Evolutionary conservation across 2,113 vertebrate genomes (phyloP), one percentile per base, ranked within the genome.

Genomic region (Centropus unirufus): DNA sequence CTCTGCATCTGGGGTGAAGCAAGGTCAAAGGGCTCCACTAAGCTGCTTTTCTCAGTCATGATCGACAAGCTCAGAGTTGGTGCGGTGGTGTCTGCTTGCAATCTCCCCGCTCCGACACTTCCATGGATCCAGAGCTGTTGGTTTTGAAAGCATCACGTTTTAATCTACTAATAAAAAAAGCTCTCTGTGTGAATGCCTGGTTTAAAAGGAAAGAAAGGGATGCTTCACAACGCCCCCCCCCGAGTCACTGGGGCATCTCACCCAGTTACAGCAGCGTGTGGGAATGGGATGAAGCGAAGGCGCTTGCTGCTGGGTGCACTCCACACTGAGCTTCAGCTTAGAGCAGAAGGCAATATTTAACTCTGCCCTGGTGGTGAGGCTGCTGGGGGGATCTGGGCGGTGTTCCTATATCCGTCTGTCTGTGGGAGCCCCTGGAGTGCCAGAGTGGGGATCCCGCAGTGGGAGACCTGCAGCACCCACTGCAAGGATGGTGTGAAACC

Each of bases 161-260:
- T 84, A 73, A 63, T 73, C 15, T 39, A 62, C 86, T 90, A 49
- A 80, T 81, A 27, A 63, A 21, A 3, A 19, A 42, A 23, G 68
- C 84, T 67, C 0, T 32, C 24, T n/a, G 57, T 64, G 62, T 39
- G 51, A 39, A 27, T n/a, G 64, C 26, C 61, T 59, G 87, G 26
- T 42, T 20, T 6, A 5, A 1, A 11, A 3, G 51, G 51, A 5
- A 51, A 39, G 69, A 61, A 85, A 74, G 47, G 40, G 58, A 44
- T 61, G 69, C 63, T 80, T 36, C 36, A 36, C 36, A 36, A 17
- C 34, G 8, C 11, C 4, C 34, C 4, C 34, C 21, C 32, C 3
- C 5, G 10, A 4, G 26, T 6, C 14, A 0, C 5, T 32, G 17
- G 40, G 64, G 40, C 0, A 0, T 11, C 14, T 29, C 24, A 3